phyloP scores from a whole-genome alignment of 2,797 vertebrate genomes.

The Eleutherodactylus coqui region DNA sequence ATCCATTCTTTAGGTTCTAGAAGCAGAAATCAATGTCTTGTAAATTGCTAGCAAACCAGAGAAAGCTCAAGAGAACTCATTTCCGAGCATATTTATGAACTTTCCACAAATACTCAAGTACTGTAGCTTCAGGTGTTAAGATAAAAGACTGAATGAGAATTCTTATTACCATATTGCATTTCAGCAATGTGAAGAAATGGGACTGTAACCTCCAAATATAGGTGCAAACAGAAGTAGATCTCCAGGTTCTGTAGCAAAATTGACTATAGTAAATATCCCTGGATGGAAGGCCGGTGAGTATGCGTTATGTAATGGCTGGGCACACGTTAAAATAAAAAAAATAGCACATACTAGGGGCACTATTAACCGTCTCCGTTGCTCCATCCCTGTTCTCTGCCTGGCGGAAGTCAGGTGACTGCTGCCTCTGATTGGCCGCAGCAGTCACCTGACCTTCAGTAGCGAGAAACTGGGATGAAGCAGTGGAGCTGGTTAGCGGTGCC shows the following conservation, averaged over 20 bases:
- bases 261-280: too few relatives aligned
- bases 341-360: too few relatives aligned
- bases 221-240: background rate
- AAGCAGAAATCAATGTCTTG: constrained; percentile 47
- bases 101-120: constrained; percentile 37
- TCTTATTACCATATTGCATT: background rate
- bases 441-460: too few relatives aligned
- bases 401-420: too few relatives aligned
- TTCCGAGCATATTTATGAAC: constrained; percentile 33
- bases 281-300: too few relatives aligned
- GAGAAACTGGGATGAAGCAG: too few relatives aligned
- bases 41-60: constrained; percentile 39
- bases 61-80: constrained; percentile 42
- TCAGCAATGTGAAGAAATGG: background rate
- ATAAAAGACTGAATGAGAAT: background rate
- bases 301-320: too few relatives aligned
- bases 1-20: constrained; percentile 30
- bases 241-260: background rate
- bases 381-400: too few relatives aligned
- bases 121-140: constrained; percentile 37
- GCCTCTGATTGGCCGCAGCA: too few relatives aligned
- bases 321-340: too few relatives aligned
- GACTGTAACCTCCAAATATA: background rate
- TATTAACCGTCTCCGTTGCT: too few relatives aligned
- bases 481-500: too few relatives aligned